These are phyloP conservation scores for Caenorhabditis imperialis DNA, from an alignment of 2,888 invertebrate species.

Conservation along the genomic window DNA sequence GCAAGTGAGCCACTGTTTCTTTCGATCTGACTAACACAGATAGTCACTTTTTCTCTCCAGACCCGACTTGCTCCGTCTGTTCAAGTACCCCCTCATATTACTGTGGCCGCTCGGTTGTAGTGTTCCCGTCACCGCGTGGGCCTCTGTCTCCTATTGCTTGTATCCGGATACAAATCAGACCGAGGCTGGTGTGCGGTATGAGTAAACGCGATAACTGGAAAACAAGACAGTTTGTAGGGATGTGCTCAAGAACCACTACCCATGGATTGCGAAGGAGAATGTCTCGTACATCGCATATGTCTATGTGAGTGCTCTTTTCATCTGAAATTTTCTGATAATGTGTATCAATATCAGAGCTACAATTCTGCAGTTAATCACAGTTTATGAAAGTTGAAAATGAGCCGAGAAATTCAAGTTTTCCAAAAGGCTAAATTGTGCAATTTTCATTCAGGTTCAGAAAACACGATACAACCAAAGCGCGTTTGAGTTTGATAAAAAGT, in stretches of 20 bases:
- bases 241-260: constrained; percentile 32
- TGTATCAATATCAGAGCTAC: too few species aligned
- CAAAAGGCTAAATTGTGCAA: too few species aligned
- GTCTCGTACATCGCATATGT: constrained; percentile 48
- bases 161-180: constrained; percentile 43
- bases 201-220: too few species aligned
- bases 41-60: constrained; percentile 10
- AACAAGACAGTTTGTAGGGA: too few species aligned
- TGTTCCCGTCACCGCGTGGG: constrained; percentile 40
- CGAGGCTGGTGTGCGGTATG: constrained; percentile 32
- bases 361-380: too few species aligned
- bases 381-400: too few species aligned
- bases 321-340: too few species aligned
- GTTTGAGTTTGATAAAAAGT: too few species aligned
- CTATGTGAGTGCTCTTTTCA: constrained; percentile 27
- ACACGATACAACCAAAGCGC: too few species aligned
- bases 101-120: constrained; percentile 28
- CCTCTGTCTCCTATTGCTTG: constrained; percentile 43
- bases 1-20: constrained; percentile 48
- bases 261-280: constrained; percentile 23
- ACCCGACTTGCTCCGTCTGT: constrained; percentile 28
- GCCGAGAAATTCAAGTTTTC: background rate
- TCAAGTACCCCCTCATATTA: constrained; percentile 16
- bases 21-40: too few species aligned
- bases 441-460: too few species aligned